phyloP scores from a whole-genome alignment of 2,113 vertebrate species.

The Saccopteryx leptura region DNA sequence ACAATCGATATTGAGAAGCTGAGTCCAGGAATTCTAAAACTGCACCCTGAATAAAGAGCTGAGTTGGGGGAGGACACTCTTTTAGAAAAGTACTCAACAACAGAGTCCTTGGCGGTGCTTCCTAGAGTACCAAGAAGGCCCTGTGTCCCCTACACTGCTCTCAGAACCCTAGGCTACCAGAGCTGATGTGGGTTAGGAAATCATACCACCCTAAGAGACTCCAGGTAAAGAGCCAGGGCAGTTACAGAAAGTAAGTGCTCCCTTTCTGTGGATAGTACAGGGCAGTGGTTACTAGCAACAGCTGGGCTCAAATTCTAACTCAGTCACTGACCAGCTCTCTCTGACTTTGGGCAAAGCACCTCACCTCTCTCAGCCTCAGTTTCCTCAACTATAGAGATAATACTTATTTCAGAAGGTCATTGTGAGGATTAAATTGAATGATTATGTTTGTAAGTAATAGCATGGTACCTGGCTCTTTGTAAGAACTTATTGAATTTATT shows the following conservation, averaged over 20 bases:
- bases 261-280: neutral
- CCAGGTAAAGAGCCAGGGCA: neutral
- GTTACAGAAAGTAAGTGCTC: neutral
- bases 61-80: neutral
- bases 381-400: neutral
- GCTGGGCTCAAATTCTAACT: neutral
- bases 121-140: conserved; percentile 8
- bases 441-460: conserved; percentile 46
- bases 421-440: conserved; percentile 1
- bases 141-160: neutral
- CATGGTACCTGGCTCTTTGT: neutral
- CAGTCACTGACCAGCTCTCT: neutral
- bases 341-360: neutral
- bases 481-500: neutral
- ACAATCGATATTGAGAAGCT: conserved; percentile 70
- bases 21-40: conserved; percentile 76
- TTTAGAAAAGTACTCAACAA: conserved; percentile 39
- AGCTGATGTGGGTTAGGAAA: neutral
- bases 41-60: conserved; percentile 18
- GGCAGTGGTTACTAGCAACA: neutral
- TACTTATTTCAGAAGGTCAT: neutral
- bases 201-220: neutral
- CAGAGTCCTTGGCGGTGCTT: neutral
- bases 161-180: neutral
- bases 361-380: neutral